A percentile compares a stretch with the other conserved stretches of the same genome.
Evolutionary conservation across 2,797 vertebrate species (phyloP).

Genomic region (Cynopterus sphinx): DNA sequence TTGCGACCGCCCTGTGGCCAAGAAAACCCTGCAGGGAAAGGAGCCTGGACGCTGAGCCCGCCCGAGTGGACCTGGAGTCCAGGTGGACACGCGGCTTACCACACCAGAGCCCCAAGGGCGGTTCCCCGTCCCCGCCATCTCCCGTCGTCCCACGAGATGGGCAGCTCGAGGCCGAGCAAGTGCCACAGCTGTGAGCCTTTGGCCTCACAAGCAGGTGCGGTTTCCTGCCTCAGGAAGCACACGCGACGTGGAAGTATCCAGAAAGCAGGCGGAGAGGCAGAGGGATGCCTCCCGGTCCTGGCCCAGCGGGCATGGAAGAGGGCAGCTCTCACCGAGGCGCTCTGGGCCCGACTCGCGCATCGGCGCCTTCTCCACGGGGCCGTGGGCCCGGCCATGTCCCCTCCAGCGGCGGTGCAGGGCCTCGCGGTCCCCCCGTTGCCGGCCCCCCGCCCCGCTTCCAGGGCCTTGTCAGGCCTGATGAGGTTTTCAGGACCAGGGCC

Average conservation of each 20-base stretch:
- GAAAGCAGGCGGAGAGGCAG: neutral
- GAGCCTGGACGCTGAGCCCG: neutral
- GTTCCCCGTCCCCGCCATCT: neutral
- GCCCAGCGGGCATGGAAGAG: rapidly evolving
- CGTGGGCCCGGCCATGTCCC: rapidly evolving
- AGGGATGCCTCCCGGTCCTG: rapidly evolving
- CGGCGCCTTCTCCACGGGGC: no score
- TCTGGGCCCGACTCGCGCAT: rapidly evolving
- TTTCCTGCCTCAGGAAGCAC: neutral
- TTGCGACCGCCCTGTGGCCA: neutral
- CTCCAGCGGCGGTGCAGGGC: rapidly evolving
- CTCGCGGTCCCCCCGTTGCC: rapidly evolving
- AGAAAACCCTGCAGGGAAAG: neutral
- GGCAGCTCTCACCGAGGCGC: rapidly evolving
- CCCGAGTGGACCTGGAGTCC: rapidly evolving
- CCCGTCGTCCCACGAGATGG: neutral
- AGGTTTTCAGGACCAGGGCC: rapidly evolving
- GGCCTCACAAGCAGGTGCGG: neutral
- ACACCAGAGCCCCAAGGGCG: neutral
- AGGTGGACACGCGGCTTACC: rapidly evolving
- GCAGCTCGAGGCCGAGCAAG: neutral
- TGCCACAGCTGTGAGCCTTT: neutral
- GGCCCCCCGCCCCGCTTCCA: rapidly evolving
- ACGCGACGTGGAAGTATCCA: rapidly evolving
- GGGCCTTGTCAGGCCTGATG: rapidly evolving